Conservation (phyloP, 2,888 invertebrate species). For the Amphimallon solstitiale region DNA sequence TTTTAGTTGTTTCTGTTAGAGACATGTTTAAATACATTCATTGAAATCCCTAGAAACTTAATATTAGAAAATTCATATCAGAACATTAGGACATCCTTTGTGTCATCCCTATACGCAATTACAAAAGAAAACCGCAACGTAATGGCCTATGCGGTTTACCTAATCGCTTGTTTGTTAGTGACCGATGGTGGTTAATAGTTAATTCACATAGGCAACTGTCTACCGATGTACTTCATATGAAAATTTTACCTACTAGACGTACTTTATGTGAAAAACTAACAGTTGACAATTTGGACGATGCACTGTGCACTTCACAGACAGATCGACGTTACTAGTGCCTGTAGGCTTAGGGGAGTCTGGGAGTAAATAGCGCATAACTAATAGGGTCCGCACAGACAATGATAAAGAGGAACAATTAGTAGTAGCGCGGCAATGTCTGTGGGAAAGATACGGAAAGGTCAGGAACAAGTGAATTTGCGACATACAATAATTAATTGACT, state of each 20-base stretch:
- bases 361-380: neutral
- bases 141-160: conserved; percentile 28
- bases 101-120: neutral
- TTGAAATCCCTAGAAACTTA: too few species aligned
- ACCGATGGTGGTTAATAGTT: neutral
- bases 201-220: neutral
- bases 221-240: neutral
- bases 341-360: neutral
- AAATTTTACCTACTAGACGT: conserved; percentile 10
- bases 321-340: neutral
- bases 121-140: conserved; percentile 28
- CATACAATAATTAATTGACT: conserved; percentile 5
- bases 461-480: conserved; percentile 45
- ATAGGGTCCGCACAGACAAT: conserved; percentile 6
- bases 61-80: too few species aligned
- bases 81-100: neutral
- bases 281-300: conserved; percentile 6
- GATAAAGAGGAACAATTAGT: conserved; percentile 36
- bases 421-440: conserved; percentile 41
- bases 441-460: conserved; percentile 46
- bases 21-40: too few species aligned
- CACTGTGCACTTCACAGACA: neutral
- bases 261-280: conserved; percentile 4
- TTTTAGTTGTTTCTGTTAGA: too few species aligned
- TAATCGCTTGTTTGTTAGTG: conserved; percentile 23